phyloP scores from a whole-genome alignment of 2,113 vertebrate genomes.

The Panthera tigris region DNA sequence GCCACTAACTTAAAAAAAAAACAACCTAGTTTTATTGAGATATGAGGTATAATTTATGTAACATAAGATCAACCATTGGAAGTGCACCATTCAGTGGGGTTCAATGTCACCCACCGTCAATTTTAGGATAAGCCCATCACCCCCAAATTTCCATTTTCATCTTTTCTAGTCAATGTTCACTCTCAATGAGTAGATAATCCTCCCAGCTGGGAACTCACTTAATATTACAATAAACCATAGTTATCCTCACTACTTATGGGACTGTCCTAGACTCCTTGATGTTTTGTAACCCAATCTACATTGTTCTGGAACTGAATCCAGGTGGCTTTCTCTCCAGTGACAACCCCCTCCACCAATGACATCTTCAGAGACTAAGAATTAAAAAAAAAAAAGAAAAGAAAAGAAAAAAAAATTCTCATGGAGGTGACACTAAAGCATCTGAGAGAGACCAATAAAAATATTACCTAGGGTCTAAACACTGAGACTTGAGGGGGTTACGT shows the following conservation, averaged over 20 bases:
- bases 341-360: background rate
- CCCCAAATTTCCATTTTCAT: background rate
- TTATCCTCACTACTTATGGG: background rate
- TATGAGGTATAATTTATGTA: background rate
- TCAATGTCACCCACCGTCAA: background rate
- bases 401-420: background rate
- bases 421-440: background rate
- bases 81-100: background rate
- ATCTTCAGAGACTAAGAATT: background rate
- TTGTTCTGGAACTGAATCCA: background rate
- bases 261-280: background rate
- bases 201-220: background rate
- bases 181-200: background rate
- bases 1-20: background rate
- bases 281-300: background rate
- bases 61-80: background rate
- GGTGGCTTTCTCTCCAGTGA: background rate
- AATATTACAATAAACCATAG: background rate
- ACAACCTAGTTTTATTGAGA: background rate
- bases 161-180: background rate
- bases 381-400: background rate
- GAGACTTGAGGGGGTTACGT: background rate
- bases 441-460: background rate
- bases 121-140: background rate
- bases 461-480: background rate